Conservation (phyloP, 2,113 vertebrate genomes). For the Irena cyanogastra region DNA sequence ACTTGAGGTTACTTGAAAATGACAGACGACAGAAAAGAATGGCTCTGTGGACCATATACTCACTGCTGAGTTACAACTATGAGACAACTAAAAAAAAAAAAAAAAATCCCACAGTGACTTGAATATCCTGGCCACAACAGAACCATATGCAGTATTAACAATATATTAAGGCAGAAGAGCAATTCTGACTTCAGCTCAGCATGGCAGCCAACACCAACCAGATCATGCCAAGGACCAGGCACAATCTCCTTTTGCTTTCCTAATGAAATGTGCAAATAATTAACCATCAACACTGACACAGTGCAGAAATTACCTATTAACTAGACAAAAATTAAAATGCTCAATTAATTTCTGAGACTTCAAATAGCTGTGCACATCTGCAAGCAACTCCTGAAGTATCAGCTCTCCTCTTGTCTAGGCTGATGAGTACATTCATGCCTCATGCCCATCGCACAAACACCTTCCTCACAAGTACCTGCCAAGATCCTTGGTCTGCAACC, state of each 20-base stretch:
- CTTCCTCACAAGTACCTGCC: accelerated
- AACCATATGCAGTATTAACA: neutral
- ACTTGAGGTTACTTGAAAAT: conserved; percentile 14
- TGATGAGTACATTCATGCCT: neutral
- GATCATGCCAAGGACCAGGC: neutral
- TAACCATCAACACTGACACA: neutral
- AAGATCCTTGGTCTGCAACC: neutral
- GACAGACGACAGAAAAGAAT: neutral
- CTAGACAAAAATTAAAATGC: neutral
- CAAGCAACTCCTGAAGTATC: neutral
- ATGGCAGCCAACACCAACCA: neutral
- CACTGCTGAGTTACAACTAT: neutral
- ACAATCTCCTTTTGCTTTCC: neutral
- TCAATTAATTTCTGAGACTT: neutral
- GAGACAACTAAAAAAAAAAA: neutral
- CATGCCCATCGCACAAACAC: neutral
- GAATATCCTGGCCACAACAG: neutral
- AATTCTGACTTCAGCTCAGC: neutral
- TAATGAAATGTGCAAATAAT: conserved; percentile 19
- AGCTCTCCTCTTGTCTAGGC: neutral
- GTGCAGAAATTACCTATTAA: conserved; percentile 20
- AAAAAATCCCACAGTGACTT: neutral
- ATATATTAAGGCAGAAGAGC: neutral
- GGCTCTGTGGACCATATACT: neutral
- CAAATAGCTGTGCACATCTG: neutral